Base-by-base conservation (phyloP, 2,888 invertebrate species). In the Heliothis peltigera region DNA sequence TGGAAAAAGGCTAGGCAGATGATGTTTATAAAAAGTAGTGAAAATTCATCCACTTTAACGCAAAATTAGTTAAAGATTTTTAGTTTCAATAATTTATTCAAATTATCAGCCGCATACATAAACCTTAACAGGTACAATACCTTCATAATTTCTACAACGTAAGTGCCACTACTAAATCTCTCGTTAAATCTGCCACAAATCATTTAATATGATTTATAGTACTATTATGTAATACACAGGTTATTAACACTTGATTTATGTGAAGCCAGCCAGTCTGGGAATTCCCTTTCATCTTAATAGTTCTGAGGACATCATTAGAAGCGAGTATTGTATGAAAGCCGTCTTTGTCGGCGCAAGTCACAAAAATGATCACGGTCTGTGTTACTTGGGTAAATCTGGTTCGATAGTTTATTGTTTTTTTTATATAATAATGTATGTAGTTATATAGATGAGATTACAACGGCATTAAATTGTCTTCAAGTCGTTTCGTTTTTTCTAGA, bases 121-220 rank as follows among this genome's bases (percentile, higher is more conserved):
- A n/a, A n/a, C 35, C 15, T 8, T 35, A 35, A 35, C 15, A 35
- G 35, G 15, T 15, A 28, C 7, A 4, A 3, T 35, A 4, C 15
- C 12, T 32, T 15, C 35, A 35, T 1, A 25, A 25, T 25, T 25
- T 15, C 15, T 12, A 15, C 15, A 35, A 15, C 35, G 15, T 35
- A 35, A 4, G 39, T 15, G 18, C 17, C 25, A 15, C 3, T 55
- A 42, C 22, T 65, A 64, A 55, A 55, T 65, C 47, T 46, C 18
- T 18, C n/a, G 3, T n/a, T 66, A 46, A 67, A 66, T 28, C 57
- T 28, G 44, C 49, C 44, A 66, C 18, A 65, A 65, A 67, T 66
- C n/a, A 67, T 65, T 35, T 25, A 39, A 43, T 18, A 28, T 57
- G 57, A 51, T 65, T 65, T 49, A 66, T 49, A 25, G 43, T 56